Base-by-base conservation (phyloP, 2,797 vertebrate genomes). In the Coilia nasus region DNA sequence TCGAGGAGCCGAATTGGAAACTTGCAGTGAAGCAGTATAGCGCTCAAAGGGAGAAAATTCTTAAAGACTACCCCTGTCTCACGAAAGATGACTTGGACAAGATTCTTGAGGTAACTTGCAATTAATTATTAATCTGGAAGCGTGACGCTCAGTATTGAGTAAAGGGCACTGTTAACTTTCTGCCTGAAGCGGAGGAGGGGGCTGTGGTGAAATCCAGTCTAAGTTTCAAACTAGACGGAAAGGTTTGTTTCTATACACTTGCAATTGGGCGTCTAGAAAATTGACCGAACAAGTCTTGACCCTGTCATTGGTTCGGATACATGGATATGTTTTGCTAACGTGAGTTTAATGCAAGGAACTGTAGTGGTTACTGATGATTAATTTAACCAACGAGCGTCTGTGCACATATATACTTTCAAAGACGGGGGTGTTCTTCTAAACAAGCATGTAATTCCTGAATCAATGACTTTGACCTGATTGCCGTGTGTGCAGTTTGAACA, bases 1-100 rank as follows among this genome's bases (percentile, higher is more conserved):
- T 99, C 86, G 98, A 99, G 92, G 97, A 99, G 89, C 98, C 97
- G 10, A 97, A 98, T 86, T 98, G 97, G 98, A 95, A 96, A 64
- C 89, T 81, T 21, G 97, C 97, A 35, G 95, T 95, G 75, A 88
- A 94, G 0, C 86, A 90, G 15, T 99, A 98, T 82, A 94, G 89
- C 9, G 83, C 84, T 2, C 89, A 95, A 92, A 99, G 97, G 94
- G 89, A 91, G 3, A 90, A 93, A 88, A 96, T 99, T 83, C 96
- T 99, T 0, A 90, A 94, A 90, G 95, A 97, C 83, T 95, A 96
- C 81, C 97, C 97, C n/a, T 99, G 98, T 92, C 95, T 99, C 89
- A 95, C 94, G 59, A 93, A 94, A 82, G 92, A 93, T 67, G 97
- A 97, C 86, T 92, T 99, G 94, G 96, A 99, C 90, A 94, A 84